Base-by-base conservation (phyloP, 2,113 vertebrate genomes). In the Gallinago undulata region DNA sequence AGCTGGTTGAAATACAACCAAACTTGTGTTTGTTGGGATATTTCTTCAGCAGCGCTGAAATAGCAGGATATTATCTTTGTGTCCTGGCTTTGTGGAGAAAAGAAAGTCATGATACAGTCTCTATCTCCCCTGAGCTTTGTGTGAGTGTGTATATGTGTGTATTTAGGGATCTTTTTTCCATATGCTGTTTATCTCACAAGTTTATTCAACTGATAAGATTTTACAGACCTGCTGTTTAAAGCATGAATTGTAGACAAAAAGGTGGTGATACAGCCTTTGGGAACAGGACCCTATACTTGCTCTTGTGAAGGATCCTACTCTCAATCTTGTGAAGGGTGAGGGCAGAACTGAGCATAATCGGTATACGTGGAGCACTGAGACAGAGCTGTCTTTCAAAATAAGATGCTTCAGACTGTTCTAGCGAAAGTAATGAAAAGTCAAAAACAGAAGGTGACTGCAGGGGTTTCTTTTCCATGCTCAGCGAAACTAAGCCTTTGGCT, bases 371-470 rank as follows among this genome's bases (percentile, higher is more conserved):
- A 78, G n/a, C 72, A 84, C 53, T 30, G 60, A 74, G 72, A 67
- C 56, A 82, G 84, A 88, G 53, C 60, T 93, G 78, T 50, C 92
- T 87, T 95, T 79, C 88, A 83, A 76, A 93, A 80, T 88, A 62
- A 94, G 75, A 79, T 81, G 21, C 31, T 89, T 94, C 70, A 64
- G 64, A 90, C 70, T 91, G 67, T 82, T 96, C 47, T 74, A 68
- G 87, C 5, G 5, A 93, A 89, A 91, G 62, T 86, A 91, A 89
- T 63, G 76, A 73, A 80, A 94, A 96, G 48, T 74, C 68, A 77
- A 90, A 95, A 90, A 27, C 39, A 88, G 51, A 95, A 82, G 72
- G 74, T 59, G 68, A 30, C 74, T 90, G 78, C 75, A 93, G 93
- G 91, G 68, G 35, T 66, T 95, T 96, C 69, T 91, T 70, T 87